Percentiles rank a stretch among this genome's conserved stretches.
phyloP scores from a whole-genome alignment of 2,888 invertebrate species.

The Papilio gigon region DNA sequence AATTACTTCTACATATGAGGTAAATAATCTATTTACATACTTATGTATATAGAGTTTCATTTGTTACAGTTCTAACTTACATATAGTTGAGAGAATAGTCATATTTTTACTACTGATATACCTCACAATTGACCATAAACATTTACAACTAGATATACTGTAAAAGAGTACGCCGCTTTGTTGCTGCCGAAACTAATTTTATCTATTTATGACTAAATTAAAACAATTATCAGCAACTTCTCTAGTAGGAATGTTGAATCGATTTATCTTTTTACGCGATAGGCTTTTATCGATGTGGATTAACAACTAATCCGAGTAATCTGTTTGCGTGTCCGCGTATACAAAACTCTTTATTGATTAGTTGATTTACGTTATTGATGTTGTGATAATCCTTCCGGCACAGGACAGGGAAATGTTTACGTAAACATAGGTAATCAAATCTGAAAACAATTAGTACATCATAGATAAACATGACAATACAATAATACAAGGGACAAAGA shows the following conservation, averaged over 20 bases:
- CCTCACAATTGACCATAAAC: background rate
- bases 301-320: conserved; percentile 40
- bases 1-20: background rate
- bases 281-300: conserved; percentile 43
- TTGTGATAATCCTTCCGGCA: background rate
- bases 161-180: background rate
- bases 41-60: too few species aligned
- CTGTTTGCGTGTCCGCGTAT: conserved; percentile 25
- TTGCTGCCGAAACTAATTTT: conserved; percentile 38
- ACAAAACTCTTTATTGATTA: conserved; percentile 5
- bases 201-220: conserved; percentile 40
- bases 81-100: too few species aligned
- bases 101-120: too few species aligned
- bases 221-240: conserved; percentile 42
- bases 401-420: background rate
- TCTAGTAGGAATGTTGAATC: conserved; percentile 45
- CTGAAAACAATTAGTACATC: too few species aligned
- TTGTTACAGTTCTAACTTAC: background rate
- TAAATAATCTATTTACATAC: background rate
- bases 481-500: too few species aligned
- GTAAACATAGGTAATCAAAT: background rate
- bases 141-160: conserved; percentile 20
- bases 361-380: background rate
- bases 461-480: too few species aligned
- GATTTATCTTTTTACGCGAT: conserved; percentile 34